Conservation (phyloP, 2,113 vertebrate species). For the Grantiella picta region DNA sequence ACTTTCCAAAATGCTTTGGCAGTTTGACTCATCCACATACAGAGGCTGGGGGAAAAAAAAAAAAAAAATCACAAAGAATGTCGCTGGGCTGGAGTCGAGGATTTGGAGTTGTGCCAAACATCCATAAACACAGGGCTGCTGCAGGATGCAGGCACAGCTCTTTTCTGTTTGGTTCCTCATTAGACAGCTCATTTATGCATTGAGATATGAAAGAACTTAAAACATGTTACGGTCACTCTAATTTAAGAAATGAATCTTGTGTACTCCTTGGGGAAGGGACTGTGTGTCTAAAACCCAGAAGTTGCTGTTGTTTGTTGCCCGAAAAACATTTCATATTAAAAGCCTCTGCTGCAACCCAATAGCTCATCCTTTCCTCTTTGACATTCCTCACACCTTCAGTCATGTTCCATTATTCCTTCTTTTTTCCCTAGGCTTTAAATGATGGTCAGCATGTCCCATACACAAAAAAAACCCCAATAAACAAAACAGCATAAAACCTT, state of each 20-base stretch:
- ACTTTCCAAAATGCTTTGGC: not conserved
- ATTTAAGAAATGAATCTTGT: not conserved
- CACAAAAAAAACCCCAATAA: not conserved
- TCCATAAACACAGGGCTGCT: not conserved
- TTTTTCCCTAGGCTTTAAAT: not conserved
- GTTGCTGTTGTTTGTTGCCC: not conserved
- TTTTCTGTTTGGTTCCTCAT: not conserved
- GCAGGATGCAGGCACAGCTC: not conserved
- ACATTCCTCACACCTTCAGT: not conserved
- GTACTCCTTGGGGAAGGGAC: not conserved
- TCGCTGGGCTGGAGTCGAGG: not conserved
- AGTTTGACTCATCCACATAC: not conserved
- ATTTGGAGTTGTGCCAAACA: not conserved
- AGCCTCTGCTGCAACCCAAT: not conserved
- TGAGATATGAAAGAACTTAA: not conserved
- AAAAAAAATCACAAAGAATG: not conserved
- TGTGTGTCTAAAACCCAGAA: not conserved
- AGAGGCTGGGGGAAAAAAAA: not conserved
- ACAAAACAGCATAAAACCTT: not conserved
- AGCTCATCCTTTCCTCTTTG: not conserved
- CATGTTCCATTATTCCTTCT: not conserved
- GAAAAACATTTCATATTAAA: not conserved
- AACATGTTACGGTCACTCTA: not conserved
- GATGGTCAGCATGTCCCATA: rapidly evolving
- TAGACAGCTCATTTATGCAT: not conserved